Conservation (phyloP, 1,140 invertebrate genomes). For the Drosophila tropicalis region DNA sequence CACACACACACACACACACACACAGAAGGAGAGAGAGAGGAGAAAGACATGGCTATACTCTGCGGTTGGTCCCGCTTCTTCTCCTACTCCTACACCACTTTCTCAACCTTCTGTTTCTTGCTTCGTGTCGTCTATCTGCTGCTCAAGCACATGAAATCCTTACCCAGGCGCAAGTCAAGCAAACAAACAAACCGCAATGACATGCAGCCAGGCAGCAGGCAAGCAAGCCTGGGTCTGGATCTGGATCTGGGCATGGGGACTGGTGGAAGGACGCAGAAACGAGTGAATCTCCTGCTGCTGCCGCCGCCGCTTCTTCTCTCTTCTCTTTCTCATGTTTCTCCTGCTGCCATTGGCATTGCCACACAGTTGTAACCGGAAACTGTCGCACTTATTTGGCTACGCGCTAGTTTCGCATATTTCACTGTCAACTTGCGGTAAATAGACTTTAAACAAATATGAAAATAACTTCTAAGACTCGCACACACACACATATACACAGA, state of each 20-base stretch:
- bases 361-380: constrained; percentile 79
- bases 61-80: constrained; percentile 66
- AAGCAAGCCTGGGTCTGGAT: too few relatives aligned
- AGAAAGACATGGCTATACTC: constrained; percentile 39
- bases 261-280: constrained; percentile 21
- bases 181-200: constrained; percentile 81
- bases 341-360: constrained; percentile 63
- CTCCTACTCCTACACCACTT: constrained; percentile 15
- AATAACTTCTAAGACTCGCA: constrained; percentile 73
- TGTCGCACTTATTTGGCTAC: constrained; percentile 81
- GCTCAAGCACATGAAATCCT: constrained; percentile 80
- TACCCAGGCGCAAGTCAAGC: constrained; percentile 78
- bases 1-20: constrained; percentile 53
- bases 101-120: neutral
- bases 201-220: constrained; percentile 57
- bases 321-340: neutral
- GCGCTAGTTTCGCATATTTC: constrained; percentile 81
- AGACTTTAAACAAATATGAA: constrained; percentile 82
- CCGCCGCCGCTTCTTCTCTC: neutral
- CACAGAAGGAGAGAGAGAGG: neutral
- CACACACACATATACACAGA: constrained; percentile 9
- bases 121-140: constrained; percentile 28
- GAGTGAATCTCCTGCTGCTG: constrained; percentile 61
- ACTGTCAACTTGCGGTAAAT: constrained; percentile 81
- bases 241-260: constrained; percentile 23